These are phyloP conservation scores for Hyperopisus bebe DNA, from an alignment of 2,113 vertebrate species.

Conservation along the genomic window DNA sequence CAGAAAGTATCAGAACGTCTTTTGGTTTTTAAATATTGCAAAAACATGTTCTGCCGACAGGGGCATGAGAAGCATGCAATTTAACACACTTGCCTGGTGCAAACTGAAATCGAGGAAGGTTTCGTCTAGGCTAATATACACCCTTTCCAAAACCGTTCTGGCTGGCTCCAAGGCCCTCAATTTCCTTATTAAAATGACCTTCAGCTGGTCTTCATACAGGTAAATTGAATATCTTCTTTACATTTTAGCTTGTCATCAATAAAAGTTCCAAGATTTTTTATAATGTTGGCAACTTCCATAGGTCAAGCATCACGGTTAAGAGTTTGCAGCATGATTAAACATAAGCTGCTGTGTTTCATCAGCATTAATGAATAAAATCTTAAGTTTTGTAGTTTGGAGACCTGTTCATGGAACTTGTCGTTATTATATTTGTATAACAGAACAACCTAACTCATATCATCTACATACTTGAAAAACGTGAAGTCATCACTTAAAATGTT, in stretches of 20 bases:
- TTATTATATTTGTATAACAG: neutral
- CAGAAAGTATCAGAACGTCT: neutral
- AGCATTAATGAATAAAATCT: neutral
- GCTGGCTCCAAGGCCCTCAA: neutral
- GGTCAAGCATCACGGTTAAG: neutral
- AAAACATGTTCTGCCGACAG: neutral
- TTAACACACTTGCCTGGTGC: neutral
- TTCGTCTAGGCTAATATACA: neutral
- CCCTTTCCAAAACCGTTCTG: neutral
- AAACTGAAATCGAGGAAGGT: neutral
- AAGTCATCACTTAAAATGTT: neutral
- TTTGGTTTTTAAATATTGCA: neutral
- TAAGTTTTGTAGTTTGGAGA: neutral
- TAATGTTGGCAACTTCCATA: neutral
- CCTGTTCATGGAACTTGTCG: neutral
- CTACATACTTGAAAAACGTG: neutral
- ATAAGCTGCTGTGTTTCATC: neutral
- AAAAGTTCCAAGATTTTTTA: neutral
- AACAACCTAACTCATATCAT: neutral
- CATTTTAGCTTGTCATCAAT: neutral
- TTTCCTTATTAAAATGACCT: neutral
- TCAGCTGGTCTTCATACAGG: neutral
- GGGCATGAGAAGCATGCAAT: neutral
- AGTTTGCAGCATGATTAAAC: neutral
- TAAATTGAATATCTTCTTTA: neutral